These are phyloP conservation scores for Lontra canadensis DNA, from an alignment of 2,113 vertebrate species.

Conservation along the genomic window DNA sequence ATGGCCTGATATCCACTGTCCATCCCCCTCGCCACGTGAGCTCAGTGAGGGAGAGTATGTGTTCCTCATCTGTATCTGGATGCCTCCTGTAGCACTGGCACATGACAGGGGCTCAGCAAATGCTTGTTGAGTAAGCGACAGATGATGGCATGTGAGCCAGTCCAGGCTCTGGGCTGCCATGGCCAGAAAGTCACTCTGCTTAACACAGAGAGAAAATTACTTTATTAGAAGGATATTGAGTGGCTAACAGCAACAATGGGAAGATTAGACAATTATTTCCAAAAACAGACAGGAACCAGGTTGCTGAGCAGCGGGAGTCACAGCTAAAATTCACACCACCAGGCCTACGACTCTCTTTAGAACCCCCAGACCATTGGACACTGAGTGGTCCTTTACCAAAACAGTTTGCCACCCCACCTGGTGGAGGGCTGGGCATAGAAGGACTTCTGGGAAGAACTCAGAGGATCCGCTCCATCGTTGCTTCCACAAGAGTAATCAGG, in stretches of 20 bases:
- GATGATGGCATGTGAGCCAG: neutral
- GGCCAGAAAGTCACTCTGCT: neutral
- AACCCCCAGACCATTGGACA: neutral
- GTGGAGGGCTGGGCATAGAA: fast-evolving
- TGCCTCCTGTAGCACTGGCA: fast-evolving
- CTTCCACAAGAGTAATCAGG: neutral
- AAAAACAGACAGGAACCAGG: neutral
- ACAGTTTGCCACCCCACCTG: neutral
- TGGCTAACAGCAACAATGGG: no score
- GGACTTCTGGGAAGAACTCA: neutral
- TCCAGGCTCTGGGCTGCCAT: neutral
- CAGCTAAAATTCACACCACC: no score
- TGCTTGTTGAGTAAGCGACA: no score
- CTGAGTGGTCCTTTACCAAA: neutral
- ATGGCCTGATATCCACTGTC: neutral
- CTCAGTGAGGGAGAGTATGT: no score
- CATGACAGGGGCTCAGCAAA: neutral
- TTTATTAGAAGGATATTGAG: neutral
- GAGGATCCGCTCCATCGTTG: fast-evolving
- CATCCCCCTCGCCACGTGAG: no score
- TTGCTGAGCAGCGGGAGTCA: neutral
- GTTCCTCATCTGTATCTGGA: fast-evolving
- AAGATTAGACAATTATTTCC: neutral
- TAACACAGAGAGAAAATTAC: neutral
- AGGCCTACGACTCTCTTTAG: neutral